Evolutionary conservation across 2,797 vertebrate genomes (phyloP), one percentile per base, ranked within the genome.

Genomic region (Buphagus erythrorhynchus): DNA sequence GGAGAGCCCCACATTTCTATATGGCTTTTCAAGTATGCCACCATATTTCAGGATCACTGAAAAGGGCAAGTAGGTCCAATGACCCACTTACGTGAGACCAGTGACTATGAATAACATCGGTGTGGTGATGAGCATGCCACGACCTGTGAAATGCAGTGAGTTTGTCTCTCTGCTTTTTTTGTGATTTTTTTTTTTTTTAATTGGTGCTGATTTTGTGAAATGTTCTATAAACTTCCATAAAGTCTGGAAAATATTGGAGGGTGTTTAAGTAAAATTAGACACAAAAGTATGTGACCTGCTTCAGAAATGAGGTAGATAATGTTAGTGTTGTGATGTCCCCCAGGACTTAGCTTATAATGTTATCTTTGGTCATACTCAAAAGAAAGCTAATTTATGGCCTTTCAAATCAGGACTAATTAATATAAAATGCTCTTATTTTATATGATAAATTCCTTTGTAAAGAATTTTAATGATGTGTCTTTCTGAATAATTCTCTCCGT

Each of bases 31-130:
- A 88, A 92, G 86, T 87, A 54, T 6, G 57, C 85, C 82, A 95
- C 79, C 66, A 8, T 93, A 89, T 86, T 95, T 97, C 89, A 94
- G 95, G 91, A 94, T 97, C 93, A 94, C 72, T 96, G 95, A 93
- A 96, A 94, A 95, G 96, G 93, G 87, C 81, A 95, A 87, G 81
- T 82, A 91, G 93, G 89, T 95, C 95, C 86, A 86, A 71, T 71
- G 91, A 95, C 91, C 93, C 88, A 59, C 78, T 91, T 96, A 82
- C 0, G 2, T 77, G 87, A 72, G 86, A 89, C 81, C 54, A 65
- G 42, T 67, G 87, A 36, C 82, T 90, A 68, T 88, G 90, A 91
- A 83, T 94, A 94, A 77, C 79, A 82, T 77, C 68, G 42, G 42
- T 61, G 58, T 3, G 9, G 46, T 15, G 58, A 87, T 31, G 78